These are phyloP conservation scores for Toxotes chatareus DNA, from an alignment of 2,113 vertebrate species.

Conservation along the genomic window DNA sequence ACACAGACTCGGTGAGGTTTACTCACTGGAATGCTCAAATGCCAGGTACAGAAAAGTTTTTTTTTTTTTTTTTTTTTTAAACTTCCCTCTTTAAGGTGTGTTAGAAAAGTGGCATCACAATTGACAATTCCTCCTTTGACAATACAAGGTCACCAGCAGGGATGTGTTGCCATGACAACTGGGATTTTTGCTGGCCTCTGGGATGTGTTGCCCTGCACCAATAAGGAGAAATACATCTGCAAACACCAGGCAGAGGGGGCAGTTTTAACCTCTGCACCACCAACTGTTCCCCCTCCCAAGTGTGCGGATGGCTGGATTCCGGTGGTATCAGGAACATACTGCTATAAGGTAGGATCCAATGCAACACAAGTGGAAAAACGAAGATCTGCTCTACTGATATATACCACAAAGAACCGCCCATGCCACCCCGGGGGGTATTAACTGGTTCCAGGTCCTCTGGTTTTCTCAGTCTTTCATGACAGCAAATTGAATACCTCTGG, in stretches of 20 bases:
- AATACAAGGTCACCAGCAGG: slow-evolving; percentile 76
- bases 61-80: neutral
- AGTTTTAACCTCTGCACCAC: slow-evolving; percentile 77
- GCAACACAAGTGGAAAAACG: neutral
- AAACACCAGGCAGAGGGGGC: slow-evolving; percentile 90
- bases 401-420: neutral
- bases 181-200: slow-evolving; percentile 92
- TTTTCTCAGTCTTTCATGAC: no score
- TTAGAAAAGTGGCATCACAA: neutral
- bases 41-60: slow-evolving; percentile 63
- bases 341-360: slow-evolving; percentile 85
- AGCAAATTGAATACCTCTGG: no score
- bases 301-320: slow-evolving; percentile 83
- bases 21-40: slow-evolving; percentile 90
- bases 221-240: slow-evolving; percentile 92
- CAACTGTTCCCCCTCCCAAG: slow-evolving; percentile 46
- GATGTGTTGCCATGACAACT: slow-evolving; percentile 93
- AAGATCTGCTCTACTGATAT: neutral
- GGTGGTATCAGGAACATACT: slow-evolving; percentile 71
- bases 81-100: neutral
- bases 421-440: no score
- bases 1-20: slow-evolving; percentile 82
- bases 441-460: no score
- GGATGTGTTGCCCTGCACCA: slow-evolving; percentile 91
- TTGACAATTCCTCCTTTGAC: neutral